Conservation (phyloP, 2,888 invertebrate genomes). For the Heteromurus nitidus region DNA sequence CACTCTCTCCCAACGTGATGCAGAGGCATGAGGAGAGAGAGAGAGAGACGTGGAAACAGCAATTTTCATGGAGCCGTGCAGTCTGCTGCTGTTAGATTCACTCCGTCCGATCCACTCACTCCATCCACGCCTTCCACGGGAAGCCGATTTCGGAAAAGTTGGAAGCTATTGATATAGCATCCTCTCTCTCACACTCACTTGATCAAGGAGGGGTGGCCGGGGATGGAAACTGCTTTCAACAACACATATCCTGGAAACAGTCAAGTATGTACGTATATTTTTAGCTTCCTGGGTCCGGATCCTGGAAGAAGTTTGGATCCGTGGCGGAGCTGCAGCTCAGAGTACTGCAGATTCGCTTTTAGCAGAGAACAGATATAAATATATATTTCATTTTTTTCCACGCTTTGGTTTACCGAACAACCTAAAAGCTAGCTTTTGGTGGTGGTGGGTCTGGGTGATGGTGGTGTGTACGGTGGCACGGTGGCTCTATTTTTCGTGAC, state of each 20-base stretch:
- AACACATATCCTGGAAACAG: too few relatives aligned
- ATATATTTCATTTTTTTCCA: constrained; percentile 47
- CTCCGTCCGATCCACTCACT: too few relatives aligned
- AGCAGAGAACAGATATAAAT: too few relatives aligned
- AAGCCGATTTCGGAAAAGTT: constrained; percentile 12
- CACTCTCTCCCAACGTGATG: not conserved
- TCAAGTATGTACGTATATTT: too few relatives aligned
- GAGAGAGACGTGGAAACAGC: not conserved
- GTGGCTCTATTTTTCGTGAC: constrained; percentile 21
- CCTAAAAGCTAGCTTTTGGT: constrained; percentile 45
- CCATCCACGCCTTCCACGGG: constrained; percentile 3
- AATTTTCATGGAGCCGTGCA: constrained; percentile 49
- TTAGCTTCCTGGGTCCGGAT: too few relatives aligned
- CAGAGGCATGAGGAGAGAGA: not conserved
- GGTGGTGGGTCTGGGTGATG: constrained; percentile 30
- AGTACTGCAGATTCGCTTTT: not conserved
- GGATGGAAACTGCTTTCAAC: too few relatives aligned
- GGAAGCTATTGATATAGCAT: constrained; percentile 51
- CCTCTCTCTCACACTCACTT: constrained; percentile 6
- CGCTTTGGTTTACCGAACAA: constrained; percentile 60
- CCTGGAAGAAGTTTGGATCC: too few relatives aligned
- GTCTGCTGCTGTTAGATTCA: constrained; percentile 26
- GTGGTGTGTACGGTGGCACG: constrained; percentile 6
- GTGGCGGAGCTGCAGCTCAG: too few relatives aligned
- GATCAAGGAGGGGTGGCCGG: too few relatives aligned